A percentile compares a stretch with the other conserved stretches of the same genome.
Evolutionary conservation across 2,888 invertebrate species (phyloP).

Genomic region (Tryphoninae sp.): DNA sequence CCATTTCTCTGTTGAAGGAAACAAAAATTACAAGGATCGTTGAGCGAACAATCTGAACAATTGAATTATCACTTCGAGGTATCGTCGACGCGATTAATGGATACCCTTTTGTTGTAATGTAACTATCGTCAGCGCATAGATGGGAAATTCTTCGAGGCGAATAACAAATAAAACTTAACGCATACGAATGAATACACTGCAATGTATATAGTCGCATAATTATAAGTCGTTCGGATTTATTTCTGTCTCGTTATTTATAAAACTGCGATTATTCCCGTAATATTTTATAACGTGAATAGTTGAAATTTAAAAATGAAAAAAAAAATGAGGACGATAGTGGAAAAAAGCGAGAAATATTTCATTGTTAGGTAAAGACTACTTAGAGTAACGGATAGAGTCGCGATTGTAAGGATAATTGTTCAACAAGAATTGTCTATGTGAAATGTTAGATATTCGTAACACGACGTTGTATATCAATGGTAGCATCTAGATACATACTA

Average conservation of each 20-base stretch:
- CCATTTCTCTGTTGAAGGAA: background rate
- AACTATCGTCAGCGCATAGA: constrained; percentile 36
- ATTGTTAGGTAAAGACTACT: constrained; percentile 69
- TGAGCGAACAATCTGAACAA: constrained; percentile 14
- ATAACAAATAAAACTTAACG: constrained; percentile 21
- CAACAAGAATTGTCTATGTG: constrained; percentile 62
- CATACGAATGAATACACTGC: constrained; percentile 34
- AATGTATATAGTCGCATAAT: constrained; percentile 60
- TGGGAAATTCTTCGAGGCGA: constrained; percentile 29
- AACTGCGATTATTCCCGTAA: constrained; percentile 42
- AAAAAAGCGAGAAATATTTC: constrained; percentile 28
- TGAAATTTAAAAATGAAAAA: constrained; percentile 15
- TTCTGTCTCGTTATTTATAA: constrained; percentile 44
- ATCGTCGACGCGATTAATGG: constrained; percentile 23
- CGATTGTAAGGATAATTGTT: constrained; percentile 56
- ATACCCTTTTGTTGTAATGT: constrained; percentile 34
- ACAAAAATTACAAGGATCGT: constrained; percentile 47
- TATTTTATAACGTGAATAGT: constrained; percentile 54
- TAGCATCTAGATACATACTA: constrained; percentile 52
- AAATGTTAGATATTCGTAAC: constrained; percentile 62
- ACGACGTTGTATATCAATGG: constrained; percentile 62
- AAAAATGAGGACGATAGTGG: background rate
- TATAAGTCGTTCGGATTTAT: constrained; percentile 46
- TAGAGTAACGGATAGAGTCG: constrained; percentile 50
- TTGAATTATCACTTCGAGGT: constrained; percentile 4